Conservation (phyloP, 2,113 vertebrate genomes). For the Lophura nycthemera region DNA sequence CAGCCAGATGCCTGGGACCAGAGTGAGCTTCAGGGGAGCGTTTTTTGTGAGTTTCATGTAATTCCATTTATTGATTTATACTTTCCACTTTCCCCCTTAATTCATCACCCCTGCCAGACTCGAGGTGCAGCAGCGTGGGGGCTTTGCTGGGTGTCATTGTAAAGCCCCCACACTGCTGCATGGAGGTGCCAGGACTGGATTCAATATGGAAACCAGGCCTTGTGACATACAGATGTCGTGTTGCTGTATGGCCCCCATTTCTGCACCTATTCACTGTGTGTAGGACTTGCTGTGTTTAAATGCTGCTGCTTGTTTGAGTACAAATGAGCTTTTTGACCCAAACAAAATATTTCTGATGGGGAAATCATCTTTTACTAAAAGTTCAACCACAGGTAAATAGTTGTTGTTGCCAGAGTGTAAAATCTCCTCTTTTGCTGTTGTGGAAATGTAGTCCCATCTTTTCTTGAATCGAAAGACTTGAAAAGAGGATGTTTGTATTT, state of each 20-base stretch:
- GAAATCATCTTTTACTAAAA: background rate
- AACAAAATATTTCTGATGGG: background rate
- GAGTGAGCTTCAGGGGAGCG: background rate
- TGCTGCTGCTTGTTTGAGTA: background rate
- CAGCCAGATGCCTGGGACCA: background rate
- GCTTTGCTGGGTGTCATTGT: background rate
- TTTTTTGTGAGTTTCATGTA: background rate
- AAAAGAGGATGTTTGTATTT: background rate
- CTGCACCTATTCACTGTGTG: background rate
- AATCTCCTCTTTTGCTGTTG: background rate
- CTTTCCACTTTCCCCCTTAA: background rate
- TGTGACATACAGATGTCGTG: accelerated
- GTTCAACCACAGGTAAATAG: background rate
- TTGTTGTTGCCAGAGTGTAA: background rate
- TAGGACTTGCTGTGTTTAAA: background rate
- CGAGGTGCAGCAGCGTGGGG: accelerated
- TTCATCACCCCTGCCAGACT: accelerated
- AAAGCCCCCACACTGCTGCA: too few relatives aligned
- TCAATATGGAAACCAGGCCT: background rate
- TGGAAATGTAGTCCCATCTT: background rate
- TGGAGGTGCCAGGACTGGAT: background rate
- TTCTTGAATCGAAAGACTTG: background rate
- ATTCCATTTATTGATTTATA: background rate
- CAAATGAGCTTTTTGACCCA: background rate
- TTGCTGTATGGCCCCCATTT: background rate